Conservation (phyloP, 2,797 vertebrate species). For the Galaxias olidus region DNA sequence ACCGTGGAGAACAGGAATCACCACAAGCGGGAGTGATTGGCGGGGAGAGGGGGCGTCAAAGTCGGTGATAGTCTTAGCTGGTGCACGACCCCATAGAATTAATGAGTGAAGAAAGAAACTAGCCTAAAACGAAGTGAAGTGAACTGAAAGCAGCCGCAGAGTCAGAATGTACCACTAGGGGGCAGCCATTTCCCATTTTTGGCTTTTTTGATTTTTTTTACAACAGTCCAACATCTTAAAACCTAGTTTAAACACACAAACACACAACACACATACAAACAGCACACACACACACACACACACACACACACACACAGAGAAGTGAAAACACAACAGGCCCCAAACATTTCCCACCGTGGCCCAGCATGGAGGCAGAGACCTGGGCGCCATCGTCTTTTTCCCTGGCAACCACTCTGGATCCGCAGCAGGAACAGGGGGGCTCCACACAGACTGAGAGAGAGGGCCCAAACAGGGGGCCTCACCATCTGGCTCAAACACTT, state of each 20-base stretch:
- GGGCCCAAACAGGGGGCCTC: not conserved
- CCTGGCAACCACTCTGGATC: slow-evolving; percentile 33
- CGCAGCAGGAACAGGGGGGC: not conserved
- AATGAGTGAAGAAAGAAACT: not conserved
- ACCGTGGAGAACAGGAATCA: slow-evolving; percentile 18
- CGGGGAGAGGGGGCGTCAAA: slow-evolving; percentile 16
- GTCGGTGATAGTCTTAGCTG: slow-evolving; percentile 8
- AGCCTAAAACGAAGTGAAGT: not conserved
- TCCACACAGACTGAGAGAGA: not conserved
- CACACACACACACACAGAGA: slow-evolving; percentile 8
- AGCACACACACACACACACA: not conserved
- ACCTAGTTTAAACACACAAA: not conserved
- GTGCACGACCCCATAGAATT: not conserved
- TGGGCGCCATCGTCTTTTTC: slow-evolving; percentile 8
- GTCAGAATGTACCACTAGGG: slow-evolving; percentile 53
- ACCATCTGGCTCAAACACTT: slow-evolving; percentile 42
- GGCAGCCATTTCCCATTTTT: slow-evolving; percentile 58
- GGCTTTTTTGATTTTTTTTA: not conserved
- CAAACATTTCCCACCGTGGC: not conserved
- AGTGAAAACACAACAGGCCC: not conserved
- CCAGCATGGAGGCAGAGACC: not conserved
- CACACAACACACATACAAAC: not conserved
- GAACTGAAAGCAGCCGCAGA: not conserved
- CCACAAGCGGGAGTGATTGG: slow-evolving; percentile 9
- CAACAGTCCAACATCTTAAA: no score